phyloP scores from a whole-genome alignment of 2,888 invertebrate species.

The Melitaea athalia region DNA sequence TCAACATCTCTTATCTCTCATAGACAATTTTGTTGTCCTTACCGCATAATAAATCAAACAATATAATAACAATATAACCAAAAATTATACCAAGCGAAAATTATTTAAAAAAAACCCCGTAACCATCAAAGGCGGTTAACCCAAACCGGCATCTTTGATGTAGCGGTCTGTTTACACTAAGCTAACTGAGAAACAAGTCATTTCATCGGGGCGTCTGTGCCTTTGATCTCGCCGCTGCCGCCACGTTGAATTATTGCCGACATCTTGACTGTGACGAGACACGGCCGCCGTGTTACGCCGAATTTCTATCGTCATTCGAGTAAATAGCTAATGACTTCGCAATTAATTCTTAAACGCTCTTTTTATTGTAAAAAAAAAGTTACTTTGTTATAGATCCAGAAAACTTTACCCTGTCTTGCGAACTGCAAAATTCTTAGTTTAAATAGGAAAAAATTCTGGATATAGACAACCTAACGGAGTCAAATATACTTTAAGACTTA shows the following conservation, averaged over 20 bases:
- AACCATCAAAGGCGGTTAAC: slow-evolving; percentile 34
- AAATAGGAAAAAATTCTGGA: too few relatives aligned
- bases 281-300: slow-evolving; percentile 57
- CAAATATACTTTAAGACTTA: too few relatives aligned
- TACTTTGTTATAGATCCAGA: too few relatives aligned
- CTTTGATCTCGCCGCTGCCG: slow-evolving; percentile 75
- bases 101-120: slow-evolving; percentile 8
- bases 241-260: slow-evolving; percentile 62
- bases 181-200: slow-evolving; percentile 79
- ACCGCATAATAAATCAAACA: not conserved
- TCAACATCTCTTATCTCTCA: too few relatives aligned
- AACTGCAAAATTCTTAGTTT: too few relatives aligned
- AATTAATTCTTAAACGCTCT: not conserved
- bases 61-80: not conserved
- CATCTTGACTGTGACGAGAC: slow-evolving; percentile 48
- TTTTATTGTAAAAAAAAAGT: too few relatives aligned
- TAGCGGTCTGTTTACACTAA: slow-evolving; percentile 77
- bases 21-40: too few relatives aligned
- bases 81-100: slow-evolving; percentile 12
- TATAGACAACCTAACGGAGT: too few relatives aligned
- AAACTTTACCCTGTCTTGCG: too few relatives aligned
- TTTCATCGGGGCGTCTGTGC: slow-evolving; percentile 66
- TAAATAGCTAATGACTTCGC: slow-evolving; percentile 32
- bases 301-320: slow-evolving; percentile 44
- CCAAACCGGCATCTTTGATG: slow-evolving; percentile 70